These are phyloP conservation scores for Cartodere bifasciata DNA, from an alignment of 2,888 invertebrate genomes.

Conservation along the genomic window DNA sequence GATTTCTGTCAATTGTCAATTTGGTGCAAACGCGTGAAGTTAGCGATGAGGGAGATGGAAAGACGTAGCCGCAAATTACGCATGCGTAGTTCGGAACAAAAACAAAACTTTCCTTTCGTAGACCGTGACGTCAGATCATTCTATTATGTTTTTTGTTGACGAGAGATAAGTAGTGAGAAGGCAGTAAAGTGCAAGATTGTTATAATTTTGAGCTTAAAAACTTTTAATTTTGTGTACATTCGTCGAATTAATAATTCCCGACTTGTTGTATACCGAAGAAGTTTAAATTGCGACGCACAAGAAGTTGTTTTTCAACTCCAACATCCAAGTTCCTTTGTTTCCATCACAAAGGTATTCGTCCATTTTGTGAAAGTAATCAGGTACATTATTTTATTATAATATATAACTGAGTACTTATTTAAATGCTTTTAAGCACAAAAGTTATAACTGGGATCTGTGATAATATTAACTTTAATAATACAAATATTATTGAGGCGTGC, in stretches of 20 bases:
- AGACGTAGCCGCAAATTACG: too few relatives aligned
- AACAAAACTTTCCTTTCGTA: too few relatives aligned
- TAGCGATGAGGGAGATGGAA: too few relatives aligned
- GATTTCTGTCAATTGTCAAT: too few relatives aligned
- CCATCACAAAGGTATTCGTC: conserved; percentile 26
- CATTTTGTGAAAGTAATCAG: conserved; percentile 33
- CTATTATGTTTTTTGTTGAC: too few relatives aligned
- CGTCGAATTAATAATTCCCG: conserved; percentile 10
- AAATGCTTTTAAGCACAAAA: conserved; percentile 27
- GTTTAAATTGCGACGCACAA: conserved; percentile 5
- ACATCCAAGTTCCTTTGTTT: conserved; percentile 27
- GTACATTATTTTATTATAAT: too few relatives aligned
- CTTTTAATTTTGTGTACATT: conserved; percentile 18
- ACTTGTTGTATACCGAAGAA: conserved; percentile 2
- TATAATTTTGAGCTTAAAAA: conserved; percentile 29
- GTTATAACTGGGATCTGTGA: conserved; percentile 31
- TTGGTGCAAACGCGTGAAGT: too few relatives aligned
- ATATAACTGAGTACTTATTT: conserved; percentile 1
- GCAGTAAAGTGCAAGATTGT: conserved; percentile 14
- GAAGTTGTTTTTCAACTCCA: not conserved
- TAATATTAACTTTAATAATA: conserved; percentile 26
- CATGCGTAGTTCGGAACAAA: too few relatives aligned
- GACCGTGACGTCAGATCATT: too few relatives aligned
- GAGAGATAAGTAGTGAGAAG: too few relatives aligned
- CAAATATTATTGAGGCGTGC: too few relatives aligned